These are phyloP conservation scores for Odobenus rosmarus DNA, from an alignment of 2,113 vertebrate species.

Conservation along the genomic window DNA sequence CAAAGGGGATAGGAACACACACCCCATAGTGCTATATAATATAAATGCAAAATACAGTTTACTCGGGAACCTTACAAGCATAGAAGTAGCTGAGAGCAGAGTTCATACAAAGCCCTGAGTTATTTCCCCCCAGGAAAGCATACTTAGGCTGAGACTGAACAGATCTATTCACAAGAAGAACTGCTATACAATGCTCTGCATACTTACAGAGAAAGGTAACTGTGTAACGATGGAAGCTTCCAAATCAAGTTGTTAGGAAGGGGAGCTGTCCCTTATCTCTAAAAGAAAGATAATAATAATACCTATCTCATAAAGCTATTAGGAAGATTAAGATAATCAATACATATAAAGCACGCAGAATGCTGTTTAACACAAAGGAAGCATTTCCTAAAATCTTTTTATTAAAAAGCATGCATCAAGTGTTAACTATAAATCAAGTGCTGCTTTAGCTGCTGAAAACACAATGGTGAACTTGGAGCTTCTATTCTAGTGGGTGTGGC, in stretches of 20 bases:
- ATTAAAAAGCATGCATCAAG: not conserved
- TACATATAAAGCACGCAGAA: not conserved
- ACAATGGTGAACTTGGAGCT: not conserved
- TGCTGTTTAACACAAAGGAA: not conserved
- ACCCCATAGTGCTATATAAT: no score
- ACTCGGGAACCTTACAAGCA: not conserved
- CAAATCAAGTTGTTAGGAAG: not conserved
- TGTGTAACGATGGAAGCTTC: not conserved
- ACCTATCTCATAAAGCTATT: not conserved
- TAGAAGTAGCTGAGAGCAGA: not conserved
- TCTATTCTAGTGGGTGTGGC: not conserved
- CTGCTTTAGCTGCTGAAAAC: not conserved
- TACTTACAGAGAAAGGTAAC: not conserved
- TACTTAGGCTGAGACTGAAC: not conserved
- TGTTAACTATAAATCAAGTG: not conserved
- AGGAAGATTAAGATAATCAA: not conserved
- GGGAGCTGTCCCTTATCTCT: not conserved
- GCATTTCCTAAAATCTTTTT: not conserved
- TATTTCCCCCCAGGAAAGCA: not conserved
- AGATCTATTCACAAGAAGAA: not conserved
- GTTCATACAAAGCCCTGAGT: not conserved
- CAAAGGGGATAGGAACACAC: not conserved
- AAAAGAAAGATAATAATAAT: not conserved
- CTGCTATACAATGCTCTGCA: no score
- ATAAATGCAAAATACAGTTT: not conserved